These are phyloP conservation scores for Nymphalis urticae DNA, from an alignment of 2,888 invertebrate genomes.

Conservation along the genomic window DNA sequence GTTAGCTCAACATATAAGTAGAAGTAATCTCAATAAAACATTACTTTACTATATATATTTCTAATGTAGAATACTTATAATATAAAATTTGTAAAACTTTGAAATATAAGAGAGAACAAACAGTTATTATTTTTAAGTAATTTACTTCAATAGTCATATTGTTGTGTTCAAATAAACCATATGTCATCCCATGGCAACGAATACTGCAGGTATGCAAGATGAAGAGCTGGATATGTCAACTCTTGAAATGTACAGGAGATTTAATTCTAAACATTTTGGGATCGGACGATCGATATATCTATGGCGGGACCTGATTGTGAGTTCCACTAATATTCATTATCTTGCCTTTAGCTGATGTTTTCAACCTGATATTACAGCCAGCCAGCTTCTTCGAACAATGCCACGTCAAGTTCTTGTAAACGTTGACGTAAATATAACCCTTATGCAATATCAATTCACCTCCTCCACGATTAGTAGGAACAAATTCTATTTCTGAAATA, in stretches of 20 bases:
- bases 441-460: conserved; percentile 24
- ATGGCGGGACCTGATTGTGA: conserved; percentile 41
- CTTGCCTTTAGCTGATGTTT: conserved; percentile 18
- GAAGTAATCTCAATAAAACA: too few species aligned
- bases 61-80: too few species aligned
- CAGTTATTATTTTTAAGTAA: too few species aligned
- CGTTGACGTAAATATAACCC: conserved; percentile 41
- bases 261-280: conserved; percentile 38
- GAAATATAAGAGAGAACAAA: too few species aligned
- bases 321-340: conserved; percentile 37
- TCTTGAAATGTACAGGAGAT: background rate
- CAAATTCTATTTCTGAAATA: conserved; percentile 33
- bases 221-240: background rate
- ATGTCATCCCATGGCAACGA: too few species aligned
- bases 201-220: too few species aligned
- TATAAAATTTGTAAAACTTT: too few species aligned
- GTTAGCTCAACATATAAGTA: background rate
- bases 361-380: conserved; percentile 24
- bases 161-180: too few species aligned
- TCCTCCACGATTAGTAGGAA: conserved; percentile 23
- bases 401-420: conserved; percentile 45
- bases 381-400: conserved; percentile 35
- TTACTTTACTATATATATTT: too few species aligned
- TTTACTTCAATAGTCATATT: too few species aligned
- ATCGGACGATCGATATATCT: conserved; percentile 34